Evolutionary conservation across 2,888 invertebrate species (phyloP), one percentile per base, ranked within the genome.

Genomic region (Lasioglossum vierecki): DNA sequence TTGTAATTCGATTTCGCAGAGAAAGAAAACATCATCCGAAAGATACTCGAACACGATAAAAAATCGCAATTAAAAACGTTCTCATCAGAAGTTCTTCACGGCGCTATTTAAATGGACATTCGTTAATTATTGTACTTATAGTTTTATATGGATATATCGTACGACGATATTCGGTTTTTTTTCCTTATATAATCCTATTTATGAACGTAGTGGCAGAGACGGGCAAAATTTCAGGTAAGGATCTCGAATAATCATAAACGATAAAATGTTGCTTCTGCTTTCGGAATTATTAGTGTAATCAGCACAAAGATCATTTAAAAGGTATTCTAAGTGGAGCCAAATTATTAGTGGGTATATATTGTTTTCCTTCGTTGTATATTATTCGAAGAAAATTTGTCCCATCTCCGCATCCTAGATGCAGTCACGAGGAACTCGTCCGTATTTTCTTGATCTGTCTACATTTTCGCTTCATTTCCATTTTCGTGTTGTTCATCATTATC

Each of bases 361-460:
- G 11, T 41, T 70, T n/a, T n/a, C 13, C 35, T 70, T 70, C n/a
- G 70, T 70, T 41, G n/a, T 41, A 39, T 22, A n/a, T 70, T 41
- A n/a, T 70, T 70, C 68, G 41, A n/a, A 70, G 41, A 70, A 39
- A 70, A 70, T 70, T 70, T 70, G 76, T n/a, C 83, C 78, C 49
- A 39, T 60, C 84, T 84, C 85, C 13, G 70, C 88, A 90, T 87
- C 79, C 88, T 91, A 92, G 85, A 89, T 91, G 91, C 89, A 93
- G 92, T 89, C 91, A 93, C 93, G 91, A 94, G 93, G 92, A 93
- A 94, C 92, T 93, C 92, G 91, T 93, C 92, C 93, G 92, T 93
- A 90, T 90, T 92, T 44, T 66, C 90, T 91, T 92, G 91, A 90
- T 91, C 89, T 90, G 88, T 92, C 90, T 90, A 90, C 82, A 86